These are phyloP conservation scores for Rafetus swinhoei DNA, from an alignment of 2,113 vertebrate genomes.

Conservation along the genomic window DNA sequence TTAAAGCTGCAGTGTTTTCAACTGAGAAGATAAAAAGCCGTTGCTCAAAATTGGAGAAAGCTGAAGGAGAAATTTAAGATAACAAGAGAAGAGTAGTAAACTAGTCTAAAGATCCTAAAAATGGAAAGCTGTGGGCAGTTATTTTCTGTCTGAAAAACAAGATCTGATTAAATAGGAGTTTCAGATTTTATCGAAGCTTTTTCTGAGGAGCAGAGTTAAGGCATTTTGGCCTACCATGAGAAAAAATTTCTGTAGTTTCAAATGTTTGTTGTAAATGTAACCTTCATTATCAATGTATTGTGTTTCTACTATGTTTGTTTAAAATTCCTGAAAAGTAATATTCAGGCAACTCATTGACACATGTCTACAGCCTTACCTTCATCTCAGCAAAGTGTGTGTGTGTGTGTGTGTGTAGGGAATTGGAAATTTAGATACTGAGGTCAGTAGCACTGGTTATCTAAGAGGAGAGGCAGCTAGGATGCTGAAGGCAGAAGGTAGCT, in stretches of 20 bases:
- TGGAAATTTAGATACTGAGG: background rate
- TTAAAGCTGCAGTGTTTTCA: background rate
- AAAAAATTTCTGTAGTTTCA: background rate
- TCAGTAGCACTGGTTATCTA: background rate
- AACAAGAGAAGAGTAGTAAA: background rate
- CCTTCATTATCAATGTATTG: background rate
- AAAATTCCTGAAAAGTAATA: background rate
- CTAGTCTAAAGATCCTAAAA: background rate
- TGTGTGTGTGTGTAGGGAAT: background rate
- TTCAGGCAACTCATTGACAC: background rate
- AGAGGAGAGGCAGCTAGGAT: background rate
- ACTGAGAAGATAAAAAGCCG: background rate
- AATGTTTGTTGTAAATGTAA: background rate
- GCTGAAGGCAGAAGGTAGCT: background rate
- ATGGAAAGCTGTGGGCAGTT: background rate
- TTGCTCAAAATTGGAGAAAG: background rate
- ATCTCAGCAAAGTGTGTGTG: background rate
- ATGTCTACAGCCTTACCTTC: background rate
- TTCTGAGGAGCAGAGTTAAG: background rate
- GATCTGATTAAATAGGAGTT: background rate
- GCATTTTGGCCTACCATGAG: background rate
- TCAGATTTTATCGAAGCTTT: background rate
- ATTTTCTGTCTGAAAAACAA: constrained; percentile 11
- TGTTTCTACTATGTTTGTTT: background rate
- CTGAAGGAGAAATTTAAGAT: background rate